Conservation (phyloP, 1,140 invertebrate genomes). For the Acyrthosiphon pisum region DNA sequence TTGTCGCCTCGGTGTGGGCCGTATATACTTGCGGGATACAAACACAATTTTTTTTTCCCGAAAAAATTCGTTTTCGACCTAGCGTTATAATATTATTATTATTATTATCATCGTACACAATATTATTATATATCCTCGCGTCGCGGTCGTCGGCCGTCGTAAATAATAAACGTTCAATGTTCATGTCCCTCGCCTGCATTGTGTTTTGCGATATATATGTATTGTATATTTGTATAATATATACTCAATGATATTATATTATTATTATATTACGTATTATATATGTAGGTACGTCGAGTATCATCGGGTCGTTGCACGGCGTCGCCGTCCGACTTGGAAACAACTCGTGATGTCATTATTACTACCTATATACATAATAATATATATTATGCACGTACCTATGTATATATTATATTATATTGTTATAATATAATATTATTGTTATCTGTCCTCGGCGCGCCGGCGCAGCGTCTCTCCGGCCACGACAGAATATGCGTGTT, state of each 20-base stretch:
- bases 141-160: not conserved
- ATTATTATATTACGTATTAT: too few relatives aligned
- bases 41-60: not conserved
- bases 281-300: not conserved
- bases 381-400: not conserved
- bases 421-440: conserved; percentile 16
- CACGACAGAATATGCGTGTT: conserved; percentile 15
- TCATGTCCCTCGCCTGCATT: not conserved
- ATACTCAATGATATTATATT: too few relatives aligned
- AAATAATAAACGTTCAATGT: conserved; percentile 11
- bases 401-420: conserved; percentile 8
- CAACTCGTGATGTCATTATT: conserved; percentile 12
- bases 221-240: not conserved
- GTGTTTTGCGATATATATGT: not conserved
- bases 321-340: not conserved
- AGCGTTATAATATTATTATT: not conserved
- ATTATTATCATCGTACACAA: not conserved
- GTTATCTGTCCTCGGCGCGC: conserved; percentile 38
- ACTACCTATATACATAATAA: not conserved
- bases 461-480: conserved; percentile 13
- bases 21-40: not conserved
- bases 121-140: not conserved
- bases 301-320: conserved; percentile 4
- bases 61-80: not conserved
- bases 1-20: too few relatives aligned